Evolutionary conservation across 2,113 vertebrate species (phyloP), one percentile per base, ranked within the genome.

Genomic region (Anarhynchus alexandrinus): DNA sequence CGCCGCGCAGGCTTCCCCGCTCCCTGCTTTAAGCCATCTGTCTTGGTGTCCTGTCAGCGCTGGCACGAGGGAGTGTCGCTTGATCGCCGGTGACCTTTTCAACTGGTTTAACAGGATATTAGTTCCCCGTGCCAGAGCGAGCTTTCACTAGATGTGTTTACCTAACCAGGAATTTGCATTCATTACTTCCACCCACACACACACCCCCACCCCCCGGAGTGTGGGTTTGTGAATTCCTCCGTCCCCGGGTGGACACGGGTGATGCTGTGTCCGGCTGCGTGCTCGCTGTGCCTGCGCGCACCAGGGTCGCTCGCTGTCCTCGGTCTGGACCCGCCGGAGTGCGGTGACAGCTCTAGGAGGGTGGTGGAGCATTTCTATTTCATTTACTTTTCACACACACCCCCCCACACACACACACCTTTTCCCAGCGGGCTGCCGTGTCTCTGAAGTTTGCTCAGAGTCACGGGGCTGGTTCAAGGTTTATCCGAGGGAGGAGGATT

Each of bases 61-160:
- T 90, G 62, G 82, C 89, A 65, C 8, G 1, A 61, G 74, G 94
- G 94, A 95, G 96, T 87, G 94, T 82, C 11, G 0, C 88, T 83
- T 76, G 82, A 43, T 88, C 94, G 62, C 93, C 80, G 59, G 58
- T 93, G 96, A 90, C 96, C 93, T 95, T 96, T 96, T 90, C 79
- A 74, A 73, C 90, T 90, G 88, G 82, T 95, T 94, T 80, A 94
- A 83, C 96, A 94, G 95, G 95, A 90, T 94, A 64, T 96, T 80
- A 83, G 78, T 43, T 93, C 71, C 84, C 40, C 0, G 8, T 86
- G 93, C 86, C 70, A 69, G 58, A 67, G 38, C 4, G 1, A 87
- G 90, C 54, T 94, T 92, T 90, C 79, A 92, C 90, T 66, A 32
- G 45, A 82, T 65, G n/a, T 96, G 92, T 96, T 96, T 96, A 96